Percentiles rank a stretch among this genome's conserved stretches.
phyloP scores from a whole-genome alignment of 2,797 vertebrate species.

The Botia kubotai region DNA sequence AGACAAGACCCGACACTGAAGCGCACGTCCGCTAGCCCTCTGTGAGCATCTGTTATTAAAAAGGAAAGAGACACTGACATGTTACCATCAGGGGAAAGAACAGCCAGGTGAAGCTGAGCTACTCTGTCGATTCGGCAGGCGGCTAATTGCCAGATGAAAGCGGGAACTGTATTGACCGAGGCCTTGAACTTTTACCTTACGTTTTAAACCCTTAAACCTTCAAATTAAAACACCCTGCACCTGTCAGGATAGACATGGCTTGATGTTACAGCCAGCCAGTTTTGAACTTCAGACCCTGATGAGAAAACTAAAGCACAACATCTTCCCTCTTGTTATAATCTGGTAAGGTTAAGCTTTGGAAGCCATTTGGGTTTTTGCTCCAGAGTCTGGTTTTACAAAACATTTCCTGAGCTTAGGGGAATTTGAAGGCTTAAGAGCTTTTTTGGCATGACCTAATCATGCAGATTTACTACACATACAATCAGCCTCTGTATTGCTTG shows the following conservation, averaged over 20 bases:
- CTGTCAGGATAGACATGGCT: conserved; percentile 27
- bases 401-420: conserved; percentile 57
- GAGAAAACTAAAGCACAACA: conserved; percentile 10
- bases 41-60: conserved; percentile 47
- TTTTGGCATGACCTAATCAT: conserved; percentile 50
- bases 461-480: conserved; percentile 59
- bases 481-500: conserved; percentile 30
- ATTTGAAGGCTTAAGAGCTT: conserved; percentile 59
- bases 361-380: conserved; percentile 15
- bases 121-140: conserved; percentile 23
- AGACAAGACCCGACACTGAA: conserved; percentile 25
- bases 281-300: conserved; percentile 44
- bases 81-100: conserved; percentile 39
- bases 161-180: conserved; percentile 34
- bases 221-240: conserved; percentile 19
- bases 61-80: conserved; percentile 47
- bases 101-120: conserved; percentile 16
- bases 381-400: conserved; percentile 24
- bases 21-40: background rate
- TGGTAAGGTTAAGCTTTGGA: conserved; percentile 1
- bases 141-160: conserved; percentile 49
- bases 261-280: conserved; percentile 6
- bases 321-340: background rate
- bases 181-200: conserved; percentile 20
- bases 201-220: conserved; percentile 24